Percentiles rank a stretch among this genome's conserved stretches.
phyloP scores from a whole-genome alignment of 2,113 vertebrate genomes.

The Rhinopomastus cyanomelas region DNA sequence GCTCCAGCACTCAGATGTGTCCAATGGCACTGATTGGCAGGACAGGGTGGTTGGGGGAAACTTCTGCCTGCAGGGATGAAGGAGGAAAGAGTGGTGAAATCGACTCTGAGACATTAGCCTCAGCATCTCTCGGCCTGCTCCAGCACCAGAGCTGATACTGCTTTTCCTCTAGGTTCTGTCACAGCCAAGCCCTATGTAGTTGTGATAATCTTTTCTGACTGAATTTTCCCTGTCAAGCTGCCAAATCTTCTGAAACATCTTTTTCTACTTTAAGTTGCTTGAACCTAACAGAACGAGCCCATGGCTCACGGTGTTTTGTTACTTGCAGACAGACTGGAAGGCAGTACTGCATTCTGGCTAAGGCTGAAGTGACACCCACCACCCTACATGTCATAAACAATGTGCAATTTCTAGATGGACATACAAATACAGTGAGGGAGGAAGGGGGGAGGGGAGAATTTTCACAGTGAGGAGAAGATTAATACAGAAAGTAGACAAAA shows the following conservation, averaged over 20 bases:
- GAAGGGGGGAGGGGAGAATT: neutral
- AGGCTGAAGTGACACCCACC: neutral
- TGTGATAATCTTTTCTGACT: neutral
- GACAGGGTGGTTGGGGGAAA: neutral
- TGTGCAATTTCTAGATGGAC: neutral
- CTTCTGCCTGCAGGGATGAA: neutral
- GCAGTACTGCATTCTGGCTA: neutral
- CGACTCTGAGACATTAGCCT: accelerated
- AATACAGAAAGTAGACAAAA: neutral
- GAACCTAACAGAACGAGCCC: neutral
- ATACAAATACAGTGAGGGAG: neutral
- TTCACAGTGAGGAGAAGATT: neutral
- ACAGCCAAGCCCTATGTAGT: neutral
- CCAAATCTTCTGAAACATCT: neutral
- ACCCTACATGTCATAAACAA: neutral
- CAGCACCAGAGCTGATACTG: neutral
- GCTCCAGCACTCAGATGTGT: neutral
- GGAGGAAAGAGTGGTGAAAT: neutral
- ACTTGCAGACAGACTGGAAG: neutral
- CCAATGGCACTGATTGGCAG: neutral
- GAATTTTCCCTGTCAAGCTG: neutral
- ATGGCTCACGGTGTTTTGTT: neutral
- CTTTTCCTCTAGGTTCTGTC: neutral
- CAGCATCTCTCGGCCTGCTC: neutral
- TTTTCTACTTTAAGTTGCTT: neutral